Evolutionary conservation across 2,797 vertebrate species (phyloP).

Genomic region (Xiphophorus birchmanni): DNA sequence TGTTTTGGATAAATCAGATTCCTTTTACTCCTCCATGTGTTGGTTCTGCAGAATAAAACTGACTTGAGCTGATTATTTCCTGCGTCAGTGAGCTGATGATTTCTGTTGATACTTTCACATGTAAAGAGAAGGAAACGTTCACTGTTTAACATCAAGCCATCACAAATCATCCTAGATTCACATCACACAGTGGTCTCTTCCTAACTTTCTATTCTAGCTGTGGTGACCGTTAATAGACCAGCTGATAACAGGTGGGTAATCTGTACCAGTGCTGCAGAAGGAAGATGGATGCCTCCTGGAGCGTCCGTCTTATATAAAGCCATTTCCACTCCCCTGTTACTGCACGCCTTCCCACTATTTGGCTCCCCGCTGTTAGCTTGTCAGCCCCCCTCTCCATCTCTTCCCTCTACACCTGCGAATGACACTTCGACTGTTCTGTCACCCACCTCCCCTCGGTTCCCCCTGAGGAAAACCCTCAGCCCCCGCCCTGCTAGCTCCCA

Average conservation of each 20-base stretch:
- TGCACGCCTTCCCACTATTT: conserved; percentile 59
- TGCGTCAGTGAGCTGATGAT: neutral
- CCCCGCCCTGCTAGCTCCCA: conserved; percentile 67
- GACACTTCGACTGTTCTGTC: conserved; percentile 72
- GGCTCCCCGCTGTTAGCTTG: conserved; percentile 70
- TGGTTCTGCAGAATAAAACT: neutral
- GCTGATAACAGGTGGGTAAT: conserved; percentile 57
- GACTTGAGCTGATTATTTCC: neutral
- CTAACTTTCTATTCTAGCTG: conserved; percentile 30
- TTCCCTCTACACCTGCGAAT: conserved; percentile 70
- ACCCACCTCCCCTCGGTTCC: conserved; percentile 45
- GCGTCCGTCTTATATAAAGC: conserved; percentile 67
- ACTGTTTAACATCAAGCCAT: neutral
- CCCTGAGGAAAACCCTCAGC: conserved; percentile 54
- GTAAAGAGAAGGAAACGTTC: neutral
- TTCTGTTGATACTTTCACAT: neutral
- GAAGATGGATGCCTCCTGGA: conserved; percentile 56
- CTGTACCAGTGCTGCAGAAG: conserved; percentile 36
- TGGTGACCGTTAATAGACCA: conserved; percentile 40
- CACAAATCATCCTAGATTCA: conserved; percentile 1
- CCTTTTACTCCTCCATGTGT: neutral
- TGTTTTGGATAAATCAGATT: neutral
- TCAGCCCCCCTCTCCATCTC: conserved; percentile 66
- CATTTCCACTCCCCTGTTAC: conserved; percentile 45
- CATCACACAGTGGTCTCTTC: conserved; percentile 20